Percentiles rank a stretch among this genome's conserved stretches.
Evolutionary conservation across 2,797 vertebrate genomes (phyloP).

Genomic region (Pantherophis vulpinus): DNA sequence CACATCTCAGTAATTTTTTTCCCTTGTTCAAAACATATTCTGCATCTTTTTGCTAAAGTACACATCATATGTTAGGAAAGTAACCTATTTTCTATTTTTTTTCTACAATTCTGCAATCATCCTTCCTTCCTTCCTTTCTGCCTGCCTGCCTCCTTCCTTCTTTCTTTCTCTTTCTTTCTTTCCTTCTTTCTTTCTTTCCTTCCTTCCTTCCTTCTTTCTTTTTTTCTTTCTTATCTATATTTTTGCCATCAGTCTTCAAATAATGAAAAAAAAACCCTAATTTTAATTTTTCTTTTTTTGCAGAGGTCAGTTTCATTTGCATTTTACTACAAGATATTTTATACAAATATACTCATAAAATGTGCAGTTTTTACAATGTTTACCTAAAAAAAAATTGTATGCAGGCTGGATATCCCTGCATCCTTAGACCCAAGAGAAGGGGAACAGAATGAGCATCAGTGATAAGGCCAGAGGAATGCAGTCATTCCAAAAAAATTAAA

Average conservation of each 20-base stretch:
- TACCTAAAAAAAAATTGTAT: not conserved
- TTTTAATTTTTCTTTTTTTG: not conserved
- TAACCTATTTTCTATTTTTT: not conserved
- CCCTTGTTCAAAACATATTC: not conserved
- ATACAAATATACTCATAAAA: not conserved
- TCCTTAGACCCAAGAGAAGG: not conserved
- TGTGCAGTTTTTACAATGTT: not conserved
- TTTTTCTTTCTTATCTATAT: not conserved
- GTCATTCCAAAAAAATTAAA: not conserved
- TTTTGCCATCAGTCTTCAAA: not conserved
- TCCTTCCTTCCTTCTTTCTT: no score
- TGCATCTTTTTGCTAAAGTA: not conserved
- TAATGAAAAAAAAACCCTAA: not conserved
- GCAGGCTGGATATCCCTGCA: not conserved
- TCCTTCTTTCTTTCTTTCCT: no score
- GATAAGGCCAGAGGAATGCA: not conserved
- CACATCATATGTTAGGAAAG: not conserved
- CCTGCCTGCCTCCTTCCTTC: no score
- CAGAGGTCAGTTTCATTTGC: not conserved
- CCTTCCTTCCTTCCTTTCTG: not conserved
- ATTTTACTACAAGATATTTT: not conserved
- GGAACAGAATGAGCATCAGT: not conserved
- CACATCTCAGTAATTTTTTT: not conserved
- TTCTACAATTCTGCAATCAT: not conserved
- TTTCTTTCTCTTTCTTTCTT: no score